Percentiles rank a stretch among this genome's conserved stretches.
Evolutionary conservation across 2,888 invertebrate genomes (phyloP).

Genomic region (Hydriomena furcata): DNA sequence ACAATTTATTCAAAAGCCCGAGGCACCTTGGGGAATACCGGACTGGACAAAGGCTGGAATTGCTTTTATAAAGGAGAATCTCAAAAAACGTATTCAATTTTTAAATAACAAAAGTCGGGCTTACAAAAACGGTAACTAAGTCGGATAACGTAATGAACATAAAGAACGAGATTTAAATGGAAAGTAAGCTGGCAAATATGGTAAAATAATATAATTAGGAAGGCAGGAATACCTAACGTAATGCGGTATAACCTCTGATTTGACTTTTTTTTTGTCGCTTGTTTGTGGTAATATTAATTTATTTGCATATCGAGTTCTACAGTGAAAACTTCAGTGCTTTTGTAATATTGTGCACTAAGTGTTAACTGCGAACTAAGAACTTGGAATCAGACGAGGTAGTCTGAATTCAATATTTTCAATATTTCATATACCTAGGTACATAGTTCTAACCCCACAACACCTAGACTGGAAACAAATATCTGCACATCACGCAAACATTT

Average conservation of each 20-base stretch:
- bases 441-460: too few species aligned
- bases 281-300: too few species aligned
- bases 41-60: slow-evolving; percentile 54
- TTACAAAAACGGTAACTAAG: slow-evolving; percentile 31
- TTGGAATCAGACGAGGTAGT: slow-evolving; percentile 10
- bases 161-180: slow-evolving; percentile 24
- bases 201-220: slow-evolving; percentile 25
- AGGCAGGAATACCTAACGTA: too few species aligned
- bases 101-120: slow-evolving; percentile 35
- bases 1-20: slow-evolving; percentile 57
- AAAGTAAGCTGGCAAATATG: slow-evolving; percentile 23
- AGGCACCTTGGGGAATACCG: slow-evolving; percentile 45
- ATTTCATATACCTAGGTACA: too few species aligned
- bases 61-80: slow-evolving; percentile 51
- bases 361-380: too few species aligned
- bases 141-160: slow-evolving; percentile 30
- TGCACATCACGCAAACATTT: too few species aligned
- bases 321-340: too few species aligned
- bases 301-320: too few species aligned
- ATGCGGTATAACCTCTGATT: too few species aligned
- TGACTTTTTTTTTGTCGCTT: too few species aligned
- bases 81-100: slow-evolving; percentile 44
- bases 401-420: not conserved
- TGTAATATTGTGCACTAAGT: too few species aligned
- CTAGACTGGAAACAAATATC: too few species aligned